phyloP scores from a whole-genome alignment of 2,797 vertebrate species.

The Phoeniculus purpureus region DNA sequence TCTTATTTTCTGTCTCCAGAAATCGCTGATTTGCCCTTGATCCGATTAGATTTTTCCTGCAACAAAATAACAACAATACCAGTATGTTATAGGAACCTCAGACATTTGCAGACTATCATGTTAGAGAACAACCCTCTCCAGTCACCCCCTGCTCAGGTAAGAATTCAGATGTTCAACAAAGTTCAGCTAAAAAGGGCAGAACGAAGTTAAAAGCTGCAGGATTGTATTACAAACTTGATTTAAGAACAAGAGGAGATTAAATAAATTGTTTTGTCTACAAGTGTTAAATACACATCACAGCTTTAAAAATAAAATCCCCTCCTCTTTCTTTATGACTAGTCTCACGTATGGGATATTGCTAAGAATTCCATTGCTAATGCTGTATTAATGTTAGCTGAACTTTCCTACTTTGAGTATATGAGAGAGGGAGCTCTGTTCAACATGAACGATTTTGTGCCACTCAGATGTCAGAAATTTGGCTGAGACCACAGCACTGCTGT shows the following conservation, averaged over 20 bases:
- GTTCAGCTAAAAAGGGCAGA: background rate
- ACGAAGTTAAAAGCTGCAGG: background rate
- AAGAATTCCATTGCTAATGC: background rate
- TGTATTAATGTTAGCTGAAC: background rate
- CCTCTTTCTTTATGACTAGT: background rate
- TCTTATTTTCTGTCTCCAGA: constrained; percentile 78
- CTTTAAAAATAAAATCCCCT: background rate
- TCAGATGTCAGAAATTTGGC: background rate
- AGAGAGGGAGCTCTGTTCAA: background rate
- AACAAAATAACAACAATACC: constrained; percentile 95
- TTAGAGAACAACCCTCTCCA: constrained; percentile 97
- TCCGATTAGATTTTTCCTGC: constrained; percentile 95
- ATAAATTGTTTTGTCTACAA: background rate
- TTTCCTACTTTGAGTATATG: background rate
- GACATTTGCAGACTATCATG: constrained; percentile 90
- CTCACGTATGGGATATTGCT: background rate
- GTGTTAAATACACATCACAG: background rate
- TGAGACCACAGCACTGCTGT: background rate
- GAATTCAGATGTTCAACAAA: background rate
- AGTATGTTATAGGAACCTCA: constrained; percentile 90
- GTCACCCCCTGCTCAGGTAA: constrained; percentile 94
- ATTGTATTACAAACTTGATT: background rate
- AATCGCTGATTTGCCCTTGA: constrained; percentile 91
- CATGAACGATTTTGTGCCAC: background rate
- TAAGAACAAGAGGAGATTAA: background rate